Evolutionary conservation across 2,113 vertebrate genomes (phyloP), one percentile per base, ranked within the genome.

Genomic region (Mohoua ochrocephala): DNA sequence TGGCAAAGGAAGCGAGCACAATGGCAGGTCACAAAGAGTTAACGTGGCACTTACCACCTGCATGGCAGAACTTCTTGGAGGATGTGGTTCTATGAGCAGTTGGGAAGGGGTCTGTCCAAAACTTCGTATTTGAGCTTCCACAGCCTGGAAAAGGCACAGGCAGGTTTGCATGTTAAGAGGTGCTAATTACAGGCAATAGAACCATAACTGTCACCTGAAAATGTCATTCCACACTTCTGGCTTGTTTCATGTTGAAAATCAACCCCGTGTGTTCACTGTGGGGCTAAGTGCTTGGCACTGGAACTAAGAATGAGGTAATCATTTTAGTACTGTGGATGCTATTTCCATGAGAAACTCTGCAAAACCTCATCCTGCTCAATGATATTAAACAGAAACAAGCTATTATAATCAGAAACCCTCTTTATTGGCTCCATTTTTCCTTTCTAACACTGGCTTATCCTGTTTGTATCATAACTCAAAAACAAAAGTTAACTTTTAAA

Each of bases 61-160:
- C 99, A 99, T 99, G 95, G 99, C 99, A 44, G 99, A 99, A 87
- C 99, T 99, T 97, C 99, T 95, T 30, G 99, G 99, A 89, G 99
- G 98, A 97, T 99, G 99, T 49, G 99, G 99, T 87, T 99, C 99
- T 82, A 99, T 99, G 80, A 99, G 99, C 77, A 99, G 98, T 96
- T 99, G 99, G 90, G 98, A 99, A 88, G 99, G 99, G 33, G 99
- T 99, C 98, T 99, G 99, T 97, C 99, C 99, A 97, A 99, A 99
- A 97, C 99, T 99, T 95, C 99, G 98, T 93, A 99, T 99, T 97
- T 99, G 99, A 98, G 99, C 98, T 98, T 99, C 99, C 37, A 99
- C 99, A 87, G 99, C 99, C 99, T 99, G 97, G 67, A 98, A 98
- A 97, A 97, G 83, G 80, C 81, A 98, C 30, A 60, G 97, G 96